These are phyloP conservation scores for Pocota personata DNA, from an alignment of 2,888 invertebrate species.

Conservation along the genomic window DNA sequence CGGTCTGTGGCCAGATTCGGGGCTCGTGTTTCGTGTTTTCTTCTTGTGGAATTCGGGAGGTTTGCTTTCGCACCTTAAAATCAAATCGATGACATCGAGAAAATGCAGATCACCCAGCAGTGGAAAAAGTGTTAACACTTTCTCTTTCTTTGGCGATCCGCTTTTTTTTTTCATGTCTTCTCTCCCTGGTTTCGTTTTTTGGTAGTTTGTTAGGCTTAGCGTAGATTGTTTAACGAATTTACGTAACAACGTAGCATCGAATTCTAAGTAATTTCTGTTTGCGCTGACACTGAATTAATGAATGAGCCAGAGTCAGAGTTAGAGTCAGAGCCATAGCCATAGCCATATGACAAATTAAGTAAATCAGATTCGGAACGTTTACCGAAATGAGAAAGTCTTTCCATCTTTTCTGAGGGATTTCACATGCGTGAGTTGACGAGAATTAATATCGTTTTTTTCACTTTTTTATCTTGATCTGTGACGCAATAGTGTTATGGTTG, in stretches of 20 bases:
- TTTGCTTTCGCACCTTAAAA: constrained; percentile 72
- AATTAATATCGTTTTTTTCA: constrained; percentile 30
- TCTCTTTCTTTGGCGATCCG: constrained; percentile 45
- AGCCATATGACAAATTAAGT: constrained; percentile 11
- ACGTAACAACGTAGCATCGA: constrained; percentile 37
- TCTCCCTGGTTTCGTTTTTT: background rate
- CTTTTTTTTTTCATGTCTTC: background rate
- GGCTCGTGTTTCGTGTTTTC: constrained; percentile 50
- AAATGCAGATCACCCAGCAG: constrained; percentile 42
- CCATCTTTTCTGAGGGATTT: background rate
- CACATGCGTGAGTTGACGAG: constrained; percentile 14
- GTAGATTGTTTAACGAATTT: constrained; percentile 35
- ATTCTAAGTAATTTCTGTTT: constrained; percentile 50
- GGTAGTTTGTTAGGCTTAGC: background rate
- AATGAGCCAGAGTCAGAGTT: constrained; percentile 4
- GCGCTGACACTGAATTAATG: constrained; percentile 24
- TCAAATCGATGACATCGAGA: constrained; percentile 56
- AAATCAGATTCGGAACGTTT: constrained; percentile 13
- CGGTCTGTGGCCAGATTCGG: constrained; percentile 23
- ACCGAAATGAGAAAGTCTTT: constrained; percentile 45
- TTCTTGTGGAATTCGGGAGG: constrained; percentile 71
- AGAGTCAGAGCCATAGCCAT: background rate
- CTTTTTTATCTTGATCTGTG: constrained; percentile 6
- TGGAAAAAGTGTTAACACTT: constrained; percentile 44
- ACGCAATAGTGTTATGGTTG: constrained; percentile 18